phyloP scores from a whole-genome alignment of 1,140 invertebrate species.

The Notospermus geniculatus region DNA sequence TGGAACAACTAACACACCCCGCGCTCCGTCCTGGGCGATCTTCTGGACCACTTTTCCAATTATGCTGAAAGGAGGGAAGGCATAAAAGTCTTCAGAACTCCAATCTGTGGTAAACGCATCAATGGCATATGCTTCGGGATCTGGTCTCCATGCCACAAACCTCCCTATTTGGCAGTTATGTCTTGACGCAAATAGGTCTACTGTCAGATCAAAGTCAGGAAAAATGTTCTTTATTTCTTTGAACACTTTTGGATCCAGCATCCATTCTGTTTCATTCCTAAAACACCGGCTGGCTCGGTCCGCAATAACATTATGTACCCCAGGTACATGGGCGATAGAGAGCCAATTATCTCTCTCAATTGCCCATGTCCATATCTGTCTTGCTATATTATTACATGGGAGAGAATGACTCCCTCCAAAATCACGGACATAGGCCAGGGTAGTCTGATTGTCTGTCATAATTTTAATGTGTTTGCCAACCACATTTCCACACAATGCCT shows the following conservation, averaged over 20 bases:
- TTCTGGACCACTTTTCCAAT: not conserved
- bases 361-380: no score
- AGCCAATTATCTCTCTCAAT: not conserved
- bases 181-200: not conserved
- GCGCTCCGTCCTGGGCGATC: not conserved
- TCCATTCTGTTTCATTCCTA: not conserved
- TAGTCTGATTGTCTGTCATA: not conserved
- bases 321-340: conserved; percentile 1
- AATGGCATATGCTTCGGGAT: not conserved
- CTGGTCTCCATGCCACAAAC: not conserved
- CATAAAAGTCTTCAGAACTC: not conserved
- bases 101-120: not conserved
- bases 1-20: not conserved
- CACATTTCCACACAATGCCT: not conserved
- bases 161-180: not conserved
- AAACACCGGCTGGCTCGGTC: not conserved
- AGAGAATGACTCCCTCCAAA: not conserved
- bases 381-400: not conserved
- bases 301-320: not conserved
- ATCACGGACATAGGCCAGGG: not conserved
- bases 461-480: not conserved
- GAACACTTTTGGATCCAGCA: not conserved
- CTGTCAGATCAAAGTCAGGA: not conserved
- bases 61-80: not conserved
- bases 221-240: not conserved